Base-by-base conservation (phyloP, 2,797 vertebrate genomes). In the Chloroceryle inda region DNA sequence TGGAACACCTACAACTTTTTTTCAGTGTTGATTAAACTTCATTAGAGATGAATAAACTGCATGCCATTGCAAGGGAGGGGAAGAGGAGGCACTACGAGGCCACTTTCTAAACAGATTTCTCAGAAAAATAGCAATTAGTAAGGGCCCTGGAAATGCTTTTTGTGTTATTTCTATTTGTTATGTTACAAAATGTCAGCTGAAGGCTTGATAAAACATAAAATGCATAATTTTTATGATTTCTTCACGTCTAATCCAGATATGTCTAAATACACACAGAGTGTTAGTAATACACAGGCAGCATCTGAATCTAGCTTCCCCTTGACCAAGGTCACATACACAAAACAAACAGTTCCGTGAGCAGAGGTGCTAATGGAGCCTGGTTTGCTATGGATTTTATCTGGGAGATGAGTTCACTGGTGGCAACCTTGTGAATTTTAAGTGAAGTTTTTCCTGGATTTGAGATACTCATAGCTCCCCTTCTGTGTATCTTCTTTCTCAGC, bases 41-140 rank as follows among this genome's bases (percentile, higher is more conserved):
- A 76, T 81, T 85, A 91, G 76, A 95, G 72, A 86, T 89, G 63
- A 89, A 89, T 94, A 92, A 91, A 29, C 69, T 91, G 61, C 24
- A 5, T 55, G 35, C 63, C 29, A 4, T 37, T 84, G 58, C 45
- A 85, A 77, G 59, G 68, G 44, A 95, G 31, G n/a, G 58, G 76
- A 67, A 67, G 17, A 68, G 35, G 56, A 22, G 35, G 53, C 29
- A 71, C 31, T 89, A 72, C 55, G 53, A 79, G 78, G 63, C 81
- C 31, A 42, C 79, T 92, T 95, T 93, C 88, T 88, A 97, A 95
- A 73, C 52, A 89, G 81, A 95, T 91, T 96, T 95, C 79, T 85
- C 90, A 94, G 94, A 95, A 96, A 84, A 3, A 77, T 44, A 61
- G n/a, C 86, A 92, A 89, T 93, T 95, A 95, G 77, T 91, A 90